Conservation (phyloP, 2,888 invertebrate genomes). For the Acleris emargana region DNA sequence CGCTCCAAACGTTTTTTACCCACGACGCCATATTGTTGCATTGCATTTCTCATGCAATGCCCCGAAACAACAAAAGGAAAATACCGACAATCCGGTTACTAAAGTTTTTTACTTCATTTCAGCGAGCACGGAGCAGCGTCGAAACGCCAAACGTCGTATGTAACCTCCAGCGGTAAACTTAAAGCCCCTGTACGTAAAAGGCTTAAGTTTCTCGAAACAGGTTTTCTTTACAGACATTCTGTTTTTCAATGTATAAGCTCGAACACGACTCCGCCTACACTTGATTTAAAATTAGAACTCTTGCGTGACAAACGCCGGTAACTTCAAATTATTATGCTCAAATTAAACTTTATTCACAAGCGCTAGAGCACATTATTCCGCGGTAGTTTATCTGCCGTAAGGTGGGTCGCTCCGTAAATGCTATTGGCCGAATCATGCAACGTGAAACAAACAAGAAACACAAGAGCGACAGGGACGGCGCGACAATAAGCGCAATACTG, state of each 20-base stretch:
- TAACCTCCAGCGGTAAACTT: slow-evolving; percentile 65
- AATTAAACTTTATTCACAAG: slow-evolving; percentile 81
- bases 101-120: slow-evolving; percentile 82
- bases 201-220: slow-evolving; percentile 81
- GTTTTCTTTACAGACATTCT: slow-evolving; percentile 82
- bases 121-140: slow-evolving; percentile 53
- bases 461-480: slow-evolving; percentile 72
- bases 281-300: slow-evolving; percentile 84
- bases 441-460: slow-evolving; percentile 81
- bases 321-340: slow-evolving; percentile 76
- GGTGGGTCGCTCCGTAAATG: slow-evolving; percentile 82
- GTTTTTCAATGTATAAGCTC: slow-evolving; percentile 81
- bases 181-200: slow-evolving; percentile 77
- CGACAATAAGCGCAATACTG: slow-evolving; percentile 48
- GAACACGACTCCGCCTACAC: slow-evolving; percentile 81
- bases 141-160: slow-evolving; percentile 69
- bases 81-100: slow-evolving; percentile 81
- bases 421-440: slow-evolving; percentile 79
- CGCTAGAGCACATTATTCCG: slow-evolving; percentile 77
- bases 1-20: slow-evolving; percentile 52
- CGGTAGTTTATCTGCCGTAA: slow-evolving; percentile 76
- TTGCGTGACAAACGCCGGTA: slow-evolving; percentile 83
- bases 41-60: slow-evolving; percentile 82
- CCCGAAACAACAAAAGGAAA: slow-evolving; percentile 79
- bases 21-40: slow-evolving; percentile 77